Evolutionary conservation across 1,140 invertebrate genomes (phyloP).

Genomic region (Philotrypesis tridentata): DNA sequence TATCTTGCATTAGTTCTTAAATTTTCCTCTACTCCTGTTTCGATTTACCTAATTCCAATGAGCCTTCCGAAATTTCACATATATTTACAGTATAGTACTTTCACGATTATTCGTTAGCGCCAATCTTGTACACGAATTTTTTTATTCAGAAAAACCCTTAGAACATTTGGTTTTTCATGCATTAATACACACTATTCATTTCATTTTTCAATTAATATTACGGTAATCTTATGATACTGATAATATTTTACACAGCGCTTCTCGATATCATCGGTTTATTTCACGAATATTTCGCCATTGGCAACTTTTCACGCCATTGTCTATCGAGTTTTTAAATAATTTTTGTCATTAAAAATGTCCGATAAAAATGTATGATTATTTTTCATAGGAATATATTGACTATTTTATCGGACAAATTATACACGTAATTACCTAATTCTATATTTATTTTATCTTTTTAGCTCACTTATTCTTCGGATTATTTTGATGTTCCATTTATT

Average conservation of each 20-base stretch:
- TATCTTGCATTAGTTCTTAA: background rate
- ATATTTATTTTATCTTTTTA: conserved; percentile 4
- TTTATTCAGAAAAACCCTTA: conserved; percentile 28
- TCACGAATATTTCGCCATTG: background rate
- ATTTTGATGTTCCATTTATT: conserved; percentile 51
- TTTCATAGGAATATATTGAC: conserved; percentile 46
- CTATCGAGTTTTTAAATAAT: conserved; percentile 22
- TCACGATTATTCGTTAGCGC: conserved; percentile 21
- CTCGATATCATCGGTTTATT: conserved; percentile 36
- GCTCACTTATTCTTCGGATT: conserved; percentile 38
- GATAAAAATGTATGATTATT: conserved; percentile 36
- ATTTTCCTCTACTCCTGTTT: background rate
- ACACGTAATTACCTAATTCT: conserved; percentile 14
- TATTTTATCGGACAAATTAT: conserved; percentile 42
- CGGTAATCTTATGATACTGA: background rate
- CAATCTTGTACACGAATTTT: conserved; percentile 7
- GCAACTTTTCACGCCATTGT: conserved; percentile 27
- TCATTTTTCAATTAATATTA: background rate
- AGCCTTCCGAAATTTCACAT: background rate
- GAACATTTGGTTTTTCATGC: conserved; percentile 45
- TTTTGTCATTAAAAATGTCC: conserved; percentile 25
- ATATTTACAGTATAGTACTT: conserved; percentile 48
- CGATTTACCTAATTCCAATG: background rate
- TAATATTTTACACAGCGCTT: conserved; percentile 42
- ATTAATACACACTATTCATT: conserved; percentile 21